Evolutionary conservation across 2,888 invertebrate genomes (phyloP), one percentile per base, ranked within the genome.

Genomic region (Pharmacophagus antenor): DNA sequence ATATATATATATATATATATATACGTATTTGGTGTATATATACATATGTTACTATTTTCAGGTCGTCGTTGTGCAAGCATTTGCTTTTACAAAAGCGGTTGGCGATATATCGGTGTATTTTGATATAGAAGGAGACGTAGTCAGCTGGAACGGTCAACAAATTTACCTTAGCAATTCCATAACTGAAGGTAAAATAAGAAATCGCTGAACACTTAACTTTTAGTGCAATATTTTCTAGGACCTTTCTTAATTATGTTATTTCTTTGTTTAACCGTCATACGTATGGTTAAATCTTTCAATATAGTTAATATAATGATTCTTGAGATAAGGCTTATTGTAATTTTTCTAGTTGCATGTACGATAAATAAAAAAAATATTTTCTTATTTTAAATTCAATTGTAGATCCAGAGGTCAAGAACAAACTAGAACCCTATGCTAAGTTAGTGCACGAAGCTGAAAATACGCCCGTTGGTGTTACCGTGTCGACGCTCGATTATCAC

Each of bases 91-190:
- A 0, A 95, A 94, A 79, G 97, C 96, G 77, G 88, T 97, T 63
- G 97, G 97, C 0, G 93, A 95, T 69, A 79, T 97, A 42, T 92
- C 93, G 0, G 92, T 96, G 0, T 92, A 88, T 66, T 96, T 96
- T 73, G 93, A 96, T 73, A 87, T 91, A 15, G 73, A 88, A 0
- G 96, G 96, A 0, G 91, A 94, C 65, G 86, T 94, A 10, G 80
- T 85, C 0, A 79, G 85, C 23, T 96, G 93, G 91, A 89, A 92
- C 3, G 97, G 97, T 0, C 93, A 93, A 41, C 95, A 95, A 0
- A 92, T 96, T 62, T 93, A 92, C 66, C 77, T 95, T 67, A 89
- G 93, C 55, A 70, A 83, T 2, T 85, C 88, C 42, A 85, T 95
- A 23, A 82, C 87, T 48, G 90, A 94, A 92, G 94, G 95, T 94